Evolutionary conservation across 2,797 vertebrate genomes (phyloP).

Genomic region (Myioborus melanocephalus): DNA sequence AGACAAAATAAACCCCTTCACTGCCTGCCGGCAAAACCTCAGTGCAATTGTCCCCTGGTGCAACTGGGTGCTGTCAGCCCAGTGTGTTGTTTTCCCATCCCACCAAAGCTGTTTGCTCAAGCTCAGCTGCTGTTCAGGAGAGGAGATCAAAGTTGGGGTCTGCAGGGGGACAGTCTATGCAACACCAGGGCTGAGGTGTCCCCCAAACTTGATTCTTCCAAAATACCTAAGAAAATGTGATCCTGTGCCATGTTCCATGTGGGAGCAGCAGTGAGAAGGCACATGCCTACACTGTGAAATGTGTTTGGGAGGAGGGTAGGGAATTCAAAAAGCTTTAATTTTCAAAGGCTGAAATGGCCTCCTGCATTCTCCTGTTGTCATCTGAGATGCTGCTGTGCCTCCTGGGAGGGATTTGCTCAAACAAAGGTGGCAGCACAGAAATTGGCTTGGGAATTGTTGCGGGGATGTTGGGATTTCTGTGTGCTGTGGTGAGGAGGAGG

Average conservation of each 20-base stretch:
- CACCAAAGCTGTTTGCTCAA: neutral
- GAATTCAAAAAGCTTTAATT: neutral
- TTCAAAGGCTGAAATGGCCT: neutral
- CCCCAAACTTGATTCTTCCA: neutral
- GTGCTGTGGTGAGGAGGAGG: neutral
- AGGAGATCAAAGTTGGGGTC: neutral
- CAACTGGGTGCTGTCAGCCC: neutral
- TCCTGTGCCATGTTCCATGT: rapidly evolving
- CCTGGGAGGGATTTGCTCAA: neutral
- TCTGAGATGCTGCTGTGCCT: neutral
- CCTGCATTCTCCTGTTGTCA: neutral
- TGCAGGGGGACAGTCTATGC: neutral
- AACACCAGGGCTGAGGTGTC: neutral
- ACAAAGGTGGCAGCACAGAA: neutral
- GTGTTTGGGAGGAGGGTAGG: neutral
- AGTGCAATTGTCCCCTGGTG: neutral
- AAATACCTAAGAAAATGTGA: neutral
- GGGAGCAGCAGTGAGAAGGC: neutral
- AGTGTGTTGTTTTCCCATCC: neutral
- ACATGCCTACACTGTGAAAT: rapidly evolving
- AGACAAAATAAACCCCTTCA: neutral
- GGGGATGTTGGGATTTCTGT: neutral
- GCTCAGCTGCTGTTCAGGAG: neutral
- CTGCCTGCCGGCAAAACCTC: neutral
- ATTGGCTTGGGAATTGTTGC: neutral